Base-by-base conservation (phyloP, 2,888 invertebrate species). In the Hydrotaea diabolus region DNA sequence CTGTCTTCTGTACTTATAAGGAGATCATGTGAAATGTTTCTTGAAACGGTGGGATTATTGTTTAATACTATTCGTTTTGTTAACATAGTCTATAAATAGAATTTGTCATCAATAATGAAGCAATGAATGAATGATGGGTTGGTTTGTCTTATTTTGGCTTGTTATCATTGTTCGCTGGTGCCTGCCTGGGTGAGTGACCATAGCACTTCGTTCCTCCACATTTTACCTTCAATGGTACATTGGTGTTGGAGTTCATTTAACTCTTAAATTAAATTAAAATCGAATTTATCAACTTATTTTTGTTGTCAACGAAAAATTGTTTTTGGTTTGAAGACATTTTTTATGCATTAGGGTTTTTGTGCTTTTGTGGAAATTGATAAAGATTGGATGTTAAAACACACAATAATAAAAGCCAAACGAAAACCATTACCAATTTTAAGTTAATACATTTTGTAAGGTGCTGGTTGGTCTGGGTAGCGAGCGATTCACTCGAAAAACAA, bases 201-300 rank as follows among this genome's bases (percentile, higher is more conserved):
- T n/a, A n/a, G n/a, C n/a, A 3, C 8, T 36, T 36, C 36, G 3
- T 39, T 11, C 39, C 39, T 39, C 4, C 9, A 8, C 9, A 39
- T 39, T 39, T 8, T 39, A 31, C 31, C 31, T 31, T 31, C 31
- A 31, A 7, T 31, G 31, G 31, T 31, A 7, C 31, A 31, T 39
- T 39, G 39, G 11, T 39, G 39, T 4, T 19, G 19, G 13, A 53
- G 66, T 66, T 43, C 39, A 66, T 66, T 66, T 66, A 66, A 66
- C 66, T 66, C n/a, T 17, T 43, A 66, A 66, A 66, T 64, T 17
- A 17, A 64, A 64, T 64, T 64, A 64, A 62, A 62, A 31, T 62
- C n/a, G 8, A 43, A 66, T 66, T 66, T 43, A 66, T 66, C 39
- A 39, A n/a, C n/a, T n/a, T n/a, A n/a, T n/a, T n/a, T 39, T 39